phyloP scores from a whole-genome alignment of 2,797 vertebrate species.

The Aldrovandia affinis region DNA sequence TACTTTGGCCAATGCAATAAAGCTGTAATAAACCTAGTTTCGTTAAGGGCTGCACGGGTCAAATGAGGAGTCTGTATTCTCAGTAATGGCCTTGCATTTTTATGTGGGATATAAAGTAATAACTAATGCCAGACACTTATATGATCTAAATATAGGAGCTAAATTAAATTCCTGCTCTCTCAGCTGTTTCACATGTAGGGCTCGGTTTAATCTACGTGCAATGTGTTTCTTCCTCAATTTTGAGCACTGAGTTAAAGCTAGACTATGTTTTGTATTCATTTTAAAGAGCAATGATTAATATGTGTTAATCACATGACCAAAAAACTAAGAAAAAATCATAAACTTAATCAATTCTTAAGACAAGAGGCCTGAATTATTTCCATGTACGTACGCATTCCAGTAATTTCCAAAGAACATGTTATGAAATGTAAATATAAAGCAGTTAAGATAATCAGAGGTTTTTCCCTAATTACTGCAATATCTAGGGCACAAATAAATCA shows the following conservation, averaged over 20 bases:
- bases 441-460: background rate
- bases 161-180: conserved; percentile 1
- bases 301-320: background rate
- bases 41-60: background rate
- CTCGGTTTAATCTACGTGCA: background rate
- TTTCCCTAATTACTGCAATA: background rate
- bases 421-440: background rate
- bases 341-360: too few relatives aligned
- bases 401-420: background rate
- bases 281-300: background rate
- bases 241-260: background rate
- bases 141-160: background rate
- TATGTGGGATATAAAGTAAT: conserved; percentile 13
- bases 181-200: background rate
- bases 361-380: background rate
- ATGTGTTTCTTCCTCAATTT: background rate
- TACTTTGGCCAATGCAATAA: background rate
- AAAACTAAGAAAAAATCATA: background rate
- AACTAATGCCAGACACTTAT: background rate
- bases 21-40: background rate
- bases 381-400: background rate
- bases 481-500: background rate
- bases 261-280: background rate
- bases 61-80: conserved; percentile 8
- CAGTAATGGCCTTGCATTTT: conserved; percentile 23